phyloP scores from a whole-genome alignment of 2,888 invertebrate genomes.

The Pteria penguin region DNA sequence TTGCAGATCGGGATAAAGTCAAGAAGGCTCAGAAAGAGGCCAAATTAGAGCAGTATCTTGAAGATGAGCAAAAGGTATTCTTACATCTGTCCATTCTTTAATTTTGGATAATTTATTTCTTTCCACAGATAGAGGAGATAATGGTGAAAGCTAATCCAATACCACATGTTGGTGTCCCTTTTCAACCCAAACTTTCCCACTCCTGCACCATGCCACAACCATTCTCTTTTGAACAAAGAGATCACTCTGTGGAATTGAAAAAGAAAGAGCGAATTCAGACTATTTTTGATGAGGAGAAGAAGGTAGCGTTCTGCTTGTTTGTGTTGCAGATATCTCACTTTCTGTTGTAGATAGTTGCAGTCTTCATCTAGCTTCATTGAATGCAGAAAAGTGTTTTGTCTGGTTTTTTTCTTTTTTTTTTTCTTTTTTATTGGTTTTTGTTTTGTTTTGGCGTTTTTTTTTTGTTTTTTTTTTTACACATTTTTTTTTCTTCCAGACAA shows the following conservation, averaged over 20 bases:
- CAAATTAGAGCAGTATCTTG: constrained; percentile 82
- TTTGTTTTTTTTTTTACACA: too few species aligned
- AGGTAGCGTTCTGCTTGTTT: constrained; percentile 53
- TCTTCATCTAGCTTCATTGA: too few species aligned
- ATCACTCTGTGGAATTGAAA: constrained; percentile 83
- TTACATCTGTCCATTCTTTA: background rate
- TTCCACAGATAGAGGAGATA: constrained; percentile 25
- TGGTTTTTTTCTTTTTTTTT: too few species aligned
- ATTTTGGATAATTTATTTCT: background rate
- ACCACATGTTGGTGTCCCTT: constrained; percentile 70
- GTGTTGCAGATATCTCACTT: too few species aligned
- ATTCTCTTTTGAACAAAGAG: constrained; percentile 86
- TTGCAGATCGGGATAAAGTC: constrained; percentile 85
- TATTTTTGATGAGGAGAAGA: constrained; percentile 71
- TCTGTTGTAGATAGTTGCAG: background rate
- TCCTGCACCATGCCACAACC: constrained; percentile 80
- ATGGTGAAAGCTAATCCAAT: constrained; percentile 54
- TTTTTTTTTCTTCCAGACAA: too few species aligned
- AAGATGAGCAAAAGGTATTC: constrained; percentile 74
- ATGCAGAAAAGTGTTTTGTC: too few species aligned
- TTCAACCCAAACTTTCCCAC: constrained; percentile 67
- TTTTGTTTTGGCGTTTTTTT: too few species aligned
- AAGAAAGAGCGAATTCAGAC: constrained; percentile 85
- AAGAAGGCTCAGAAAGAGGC: constrained; percentile 84
- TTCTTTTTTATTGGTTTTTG: too few species aligned